Conservation (phyloP, 2,113 vertebrate genomes). For the Megaleporinus macrocephalus region DNA sequence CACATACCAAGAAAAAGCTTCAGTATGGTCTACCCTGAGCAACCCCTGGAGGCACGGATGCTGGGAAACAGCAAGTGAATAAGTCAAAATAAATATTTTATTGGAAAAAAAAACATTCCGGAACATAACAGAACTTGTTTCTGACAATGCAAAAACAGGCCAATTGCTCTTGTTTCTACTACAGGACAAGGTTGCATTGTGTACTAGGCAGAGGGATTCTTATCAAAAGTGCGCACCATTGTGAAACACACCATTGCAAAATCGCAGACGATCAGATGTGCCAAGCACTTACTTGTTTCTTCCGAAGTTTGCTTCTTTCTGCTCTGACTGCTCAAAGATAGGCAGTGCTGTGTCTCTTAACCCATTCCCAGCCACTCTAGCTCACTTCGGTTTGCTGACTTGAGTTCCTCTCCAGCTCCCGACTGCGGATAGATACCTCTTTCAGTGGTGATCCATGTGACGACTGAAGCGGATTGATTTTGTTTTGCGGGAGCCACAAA, state of each 20-base stretch:
- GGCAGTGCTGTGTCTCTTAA: neutral
- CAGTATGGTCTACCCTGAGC: neutral
- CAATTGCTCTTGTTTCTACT: slow-evolving; percentile 6
- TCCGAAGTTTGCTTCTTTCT: neutral
- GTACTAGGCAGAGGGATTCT: neutral
- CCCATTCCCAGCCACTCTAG: neutral
- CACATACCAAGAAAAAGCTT: slow-evolving; percentile 5
- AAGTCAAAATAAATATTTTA: slow-evolving; percentile 18
- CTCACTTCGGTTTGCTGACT: slow-evolving; percentile 35
- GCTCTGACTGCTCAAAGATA: neutral
- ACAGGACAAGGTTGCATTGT: neutral
- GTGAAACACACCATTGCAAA: neutral
- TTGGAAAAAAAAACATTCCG: neutral
- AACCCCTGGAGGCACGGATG: neutral
- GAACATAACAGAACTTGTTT: neutral
- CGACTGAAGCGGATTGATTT: slow-evolving; percentile 50
- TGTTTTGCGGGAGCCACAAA: slow-evolving; percentile 48
- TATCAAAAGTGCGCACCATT: neutral
- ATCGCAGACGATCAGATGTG: neutral
- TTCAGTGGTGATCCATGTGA: slow-evolving; percentile 49
- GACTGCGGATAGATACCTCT: slow-evolving; percentile 51
- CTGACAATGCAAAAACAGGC: neutral
- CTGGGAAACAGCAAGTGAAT: slow-evolving; percentile 7
- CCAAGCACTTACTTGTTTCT: neutral
- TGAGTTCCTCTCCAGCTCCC: slow-evolving; percentile 18